These are phyloP conservation scores for Caligus rogercresseyi DNA, from an alignment of 1,140 invertebrate genomes.

Conservation along the genomic window DNA sequence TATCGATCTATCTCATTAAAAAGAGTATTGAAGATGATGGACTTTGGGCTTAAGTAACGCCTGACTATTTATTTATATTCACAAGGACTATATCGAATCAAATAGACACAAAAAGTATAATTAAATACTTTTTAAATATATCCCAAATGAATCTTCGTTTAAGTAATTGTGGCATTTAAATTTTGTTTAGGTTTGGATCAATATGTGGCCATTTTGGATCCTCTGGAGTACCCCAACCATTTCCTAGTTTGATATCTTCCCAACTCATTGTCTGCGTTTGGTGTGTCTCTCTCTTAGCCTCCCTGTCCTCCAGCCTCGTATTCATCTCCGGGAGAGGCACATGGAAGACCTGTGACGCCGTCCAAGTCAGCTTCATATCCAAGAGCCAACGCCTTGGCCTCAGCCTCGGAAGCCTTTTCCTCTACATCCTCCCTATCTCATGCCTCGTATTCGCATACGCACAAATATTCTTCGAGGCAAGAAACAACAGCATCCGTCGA, in stretches of 20 bases:
- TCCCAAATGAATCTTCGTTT: background rate
- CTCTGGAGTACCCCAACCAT: background rate
- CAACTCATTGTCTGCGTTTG: background rate
- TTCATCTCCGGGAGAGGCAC: background rate
- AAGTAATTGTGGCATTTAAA: background rate
- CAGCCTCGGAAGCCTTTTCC: background rate
- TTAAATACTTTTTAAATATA: background rate
- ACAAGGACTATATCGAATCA: too few species aligned
- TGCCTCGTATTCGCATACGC: background rate
- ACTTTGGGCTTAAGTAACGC: too few species aligned
- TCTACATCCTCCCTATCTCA: background rate
- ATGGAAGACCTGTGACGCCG: background rate
- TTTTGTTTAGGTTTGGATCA: background rate
- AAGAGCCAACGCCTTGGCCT: background rate
- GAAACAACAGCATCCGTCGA: background rate
- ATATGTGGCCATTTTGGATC: background rate
- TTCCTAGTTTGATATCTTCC: background rate
- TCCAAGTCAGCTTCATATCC: background rate
- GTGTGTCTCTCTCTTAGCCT: background rate
- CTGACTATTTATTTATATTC: too few species aligned
- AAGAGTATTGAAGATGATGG: too few species aligned
- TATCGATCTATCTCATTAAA: too few species aligned
- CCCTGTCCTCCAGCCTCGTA: background rate
- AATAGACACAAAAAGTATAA: too few species aligned
- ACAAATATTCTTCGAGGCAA: background rate